Evolutionary conservation across 2,113 vertebrate species (phyloP).

Genomic region (Podarcis muralis): DNA sequence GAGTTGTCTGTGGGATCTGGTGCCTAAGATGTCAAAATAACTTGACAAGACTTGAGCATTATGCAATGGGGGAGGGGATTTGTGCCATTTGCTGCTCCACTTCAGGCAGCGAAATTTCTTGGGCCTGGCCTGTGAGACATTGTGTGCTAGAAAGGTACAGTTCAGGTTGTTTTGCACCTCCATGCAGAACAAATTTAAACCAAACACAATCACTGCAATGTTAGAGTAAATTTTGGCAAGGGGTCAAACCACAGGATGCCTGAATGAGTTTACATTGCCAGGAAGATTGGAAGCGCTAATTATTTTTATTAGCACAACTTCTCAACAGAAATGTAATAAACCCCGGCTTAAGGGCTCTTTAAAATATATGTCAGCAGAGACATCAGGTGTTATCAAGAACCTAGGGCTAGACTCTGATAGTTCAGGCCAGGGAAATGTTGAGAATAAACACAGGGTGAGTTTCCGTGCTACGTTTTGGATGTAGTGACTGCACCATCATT

Average conservation of each 20-base stretch:
- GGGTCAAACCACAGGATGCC: background rate
- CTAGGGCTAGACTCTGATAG: slow-evolving; percentile 20
- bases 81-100: too few relatives aligned
- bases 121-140: too few relatives aligned
- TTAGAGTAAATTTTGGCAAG: background rate
- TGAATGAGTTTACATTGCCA: slow-evolving; percentile 7
- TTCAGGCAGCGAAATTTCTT: too few relatives aligned
- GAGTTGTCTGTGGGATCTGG: too few relatives aligned
- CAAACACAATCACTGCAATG: background rate
- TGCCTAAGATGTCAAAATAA: too few relatives aligned
- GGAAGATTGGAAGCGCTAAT: accelerated
- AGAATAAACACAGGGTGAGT: background rate
- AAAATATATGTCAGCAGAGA: slow-evolving; percentile 12
- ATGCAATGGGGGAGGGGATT: background rate
- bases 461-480: background rate
- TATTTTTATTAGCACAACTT: background rate
- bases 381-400: slow-evolving; percentile 22
- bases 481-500: background rate
- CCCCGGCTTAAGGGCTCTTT: background rate
- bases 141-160: background rate
- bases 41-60: background rate
- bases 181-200: background rate
- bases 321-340: slow-evolving; percentile 4
- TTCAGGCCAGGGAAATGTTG: background rate
- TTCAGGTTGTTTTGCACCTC: slow-evolving; percentile 15